phyloP scores from a whole-genome alignment of 2,113 vertebrate genomes.

The Panthera tigris region DNA sequence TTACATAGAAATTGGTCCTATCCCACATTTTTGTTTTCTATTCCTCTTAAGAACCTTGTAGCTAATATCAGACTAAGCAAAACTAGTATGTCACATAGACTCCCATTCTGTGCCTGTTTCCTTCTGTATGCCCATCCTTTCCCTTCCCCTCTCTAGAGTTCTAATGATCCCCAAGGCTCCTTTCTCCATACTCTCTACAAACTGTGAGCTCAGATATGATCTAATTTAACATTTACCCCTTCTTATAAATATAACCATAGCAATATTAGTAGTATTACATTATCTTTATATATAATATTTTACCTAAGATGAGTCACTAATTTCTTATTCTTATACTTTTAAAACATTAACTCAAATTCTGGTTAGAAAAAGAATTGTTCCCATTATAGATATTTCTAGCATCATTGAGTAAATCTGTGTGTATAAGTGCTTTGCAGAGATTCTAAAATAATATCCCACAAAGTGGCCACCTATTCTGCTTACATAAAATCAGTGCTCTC shows the following conservation, averaged over 20 bases:
- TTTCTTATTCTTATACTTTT: not conserved
- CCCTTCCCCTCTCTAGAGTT: not conserved
- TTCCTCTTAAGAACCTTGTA: not conserved
- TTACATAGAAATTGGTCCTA: not conserved
- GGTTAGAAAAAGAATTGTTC: not conserved
- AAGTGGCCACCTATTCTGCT: not conserved
- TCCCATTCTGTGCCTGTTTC: not conserved
- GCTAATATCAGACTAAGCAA: not conserved
- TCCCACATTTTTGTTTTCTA: not conserved
- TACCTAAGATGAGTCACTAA: not conserved
- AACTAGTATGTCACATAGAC: not conserved
- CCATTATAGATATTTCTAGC: not conserved
- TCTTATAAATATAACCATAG: not conserved
- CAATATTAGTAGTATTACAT: not conserved
- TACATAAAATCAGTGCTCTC: not conserved
- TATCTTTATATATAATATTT: not conserved
- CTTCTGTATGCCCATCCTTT: fast-evolving
- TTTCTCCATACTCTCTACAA: not conserved
- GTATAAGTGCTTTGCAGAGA: not conserved
- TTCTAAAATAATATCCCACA: not conserved
- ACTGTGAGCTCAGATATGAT: not conserved
- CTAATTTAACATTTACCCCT: not conserved
- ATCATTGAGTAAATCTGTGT: not conserved
- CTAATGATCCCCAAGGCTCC: not conserved
- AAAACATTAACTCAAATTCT: not conserved